Evolutionary conservation across 2,797 vertebrate species (phyloP).

Genomic region (Micrastur ruficollis): DNA sequence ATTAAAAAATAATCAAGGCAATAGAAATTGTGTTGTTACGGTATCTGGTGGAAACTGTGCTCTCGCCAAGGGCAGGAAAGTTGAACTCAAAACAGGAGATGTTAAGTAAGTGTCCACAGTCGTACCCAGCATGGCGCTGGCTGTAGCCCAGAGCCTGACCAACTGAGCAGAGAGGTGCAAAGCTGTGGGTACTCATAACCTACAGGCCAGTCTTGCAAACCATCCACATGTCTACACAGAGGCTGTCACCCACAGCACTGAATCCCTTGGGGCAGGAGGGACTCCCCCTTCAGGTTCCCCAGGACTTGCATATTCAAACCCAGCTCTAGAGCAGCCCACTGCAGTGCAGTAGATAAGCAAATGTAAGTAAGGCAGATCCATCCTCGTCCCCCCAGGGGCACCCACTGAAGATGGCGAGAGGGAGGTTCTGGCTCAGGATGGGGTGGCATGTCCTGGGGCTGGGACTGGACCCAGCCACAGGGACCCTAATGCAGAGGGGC

Average conservation of each 20-base stretch:
- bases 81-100: not conserved
- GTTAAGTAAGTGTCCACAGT: not conserved
- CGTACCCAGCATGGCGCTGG: not conserved
- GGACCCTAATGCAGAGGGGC: not conserved
- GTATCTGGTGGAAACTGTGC: not conserved
- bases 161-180: rapidly evolving
- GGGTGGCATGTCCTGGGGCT: not conserved
- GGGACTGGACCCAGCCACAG: not conserved
- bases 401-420: no score
- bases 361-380: not conserved
- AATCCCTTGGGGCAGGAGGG: not conserved
- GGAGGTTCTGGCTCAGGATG: not conserved
- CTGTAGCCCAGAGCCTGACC: not conserved
- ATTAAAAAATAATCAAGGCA: not conserved
- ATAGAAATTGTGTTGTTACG: not conserved
- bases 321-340: not conserved
- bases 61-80: not conserved
- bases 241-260: rapidly evolving
- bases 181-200: rapidly evolving
- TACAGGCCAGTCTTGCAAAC: not conserved
- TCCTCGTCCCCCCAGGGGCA: rapidly evolving
- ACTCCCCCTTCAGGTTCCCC: not conserved
- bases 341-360: not conserved
- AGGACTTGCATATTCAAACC: not conserved
- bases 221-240: rapidly evolving